phyloP scores from a whole-genome alignment of 1,140 invertebrate species.

The Nasonia longicornis region DNA sequence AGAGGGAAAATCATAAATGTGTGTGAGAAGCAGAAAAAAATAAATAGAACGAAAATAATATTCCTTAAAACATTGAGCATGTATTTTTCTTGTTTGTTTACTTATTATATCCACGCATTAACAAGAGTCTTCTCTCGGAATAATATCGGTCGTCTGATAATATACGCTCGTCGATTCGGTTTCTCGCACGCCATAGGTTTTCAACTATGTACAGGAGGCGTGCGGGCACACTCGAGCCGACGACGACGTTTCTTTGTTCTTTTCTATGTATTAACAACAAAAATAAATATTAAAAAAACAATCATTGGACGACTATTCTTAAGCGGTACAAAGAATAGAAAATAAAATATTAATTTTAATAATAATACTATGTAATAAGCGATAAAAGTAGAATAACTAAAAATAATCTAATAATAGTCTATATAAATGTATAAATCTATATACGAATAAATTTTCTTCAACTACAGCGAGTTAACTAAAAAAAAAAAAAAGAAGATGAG shows the following conservation, averaged over 20 bases:
- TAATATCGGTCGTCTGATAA: slow-evolving; percentile 3
- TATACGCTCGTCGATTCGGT: neutral
- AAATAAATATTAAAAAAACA: slow-evolving; percentile 48
- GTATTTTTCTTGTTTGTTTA: slow-evolving; percentile 28
- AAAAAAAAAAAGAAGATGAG: neutral
- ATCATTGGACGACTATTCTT: slow-evolving; percentile 36
- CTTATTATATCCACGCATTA: slow-evolving; percentile 36
- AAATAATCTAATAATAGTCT: neutral
- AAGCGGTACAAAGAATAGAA: slow-evolving; percentile 28
- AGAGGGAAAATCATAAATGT: slow-evolving; percentile 41
- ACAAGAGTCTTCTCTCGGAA: slow-evolving; percentile 38
- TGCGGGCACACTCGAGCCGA: neutral
- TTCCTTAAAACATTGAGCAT: slow-evolving; percentile 44
- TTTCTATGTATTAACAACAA: slow-evolving; percentile 34
- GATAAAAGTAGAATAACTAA: slow-evolving; percentile 37
- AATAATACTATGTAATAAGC: slow-evolving; percentile 47
- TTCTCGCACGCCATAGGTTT: neutral
- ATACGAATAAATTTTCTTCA: neutral
- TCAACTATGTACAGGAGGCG: neutral
- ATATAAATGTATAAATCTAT: neutral
- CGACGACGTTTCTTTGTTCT: neutral
- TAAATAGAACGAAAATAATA: slow-evolving; percentile 36
- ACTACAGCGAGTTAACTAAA: neutral
- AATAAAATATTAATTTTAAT: slow-evolving; percentile 45
- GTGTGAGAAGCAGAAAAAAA: slow-evolving; percentile 26